phyloP scores from a whole-genome alignment of 2,888 invertebrate genomes.

The Trachelus iudaicus region DNA sequence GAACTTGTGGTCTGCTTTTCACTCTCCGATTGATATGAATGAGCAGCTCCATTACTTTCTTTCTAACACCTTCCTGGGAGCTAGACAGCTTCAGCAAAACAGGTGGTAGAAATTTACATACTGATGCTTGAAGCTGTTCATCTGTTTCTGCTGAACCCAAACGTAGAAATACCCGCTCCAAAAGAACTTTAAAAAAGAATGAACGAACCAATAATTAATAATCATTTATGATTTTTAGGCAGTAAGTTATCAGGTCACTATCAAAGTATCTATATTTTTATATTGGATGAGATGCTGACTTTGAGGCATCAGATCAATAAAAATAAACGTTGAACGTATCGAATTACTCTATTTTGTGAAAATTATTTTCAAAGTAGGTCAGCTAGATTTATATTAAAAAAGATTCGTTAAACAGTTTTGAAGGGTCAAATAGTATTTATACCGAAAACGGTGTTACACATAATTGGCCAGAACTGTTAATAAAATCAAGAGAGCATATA shows the following conservation, averaged over 20 bases:
- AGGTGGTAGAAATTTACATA: conserved; percentile 86
- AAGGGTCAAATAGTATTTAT: not conserved
- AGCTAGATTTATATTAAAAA: not conserved
- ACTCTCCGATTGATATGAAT: conserved; percentile 92
- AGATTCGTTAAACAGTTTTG: not conserved
- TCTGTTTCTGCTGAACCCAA: conserved; percentile 91
- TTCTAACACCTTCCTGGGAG: conserved; percentile 83
- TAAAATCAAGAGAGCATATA: not conserved
- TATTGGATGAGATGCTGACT: not conserved
- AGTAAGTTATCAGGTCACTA: not conserved
- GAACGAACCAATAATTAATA: conserved; percentile 3
- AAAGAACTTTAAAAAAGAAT: conserved; percentile 72
- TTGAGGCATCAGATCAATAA: not conserved
- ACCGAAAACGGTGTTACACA: not conserved
- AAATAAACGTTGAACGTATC: not conserved
- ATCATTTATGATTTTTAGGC: not conserved
- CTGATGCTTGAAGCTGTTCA: conserved; percentile 85
- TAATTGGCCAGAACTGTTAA: not conserved
- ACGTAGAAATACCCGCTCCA: conserved; percentile 90
- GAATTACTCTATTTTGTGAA: not conserved
- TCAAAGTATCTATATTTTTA: not conserved
- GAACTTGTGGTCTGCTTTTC: conserved; percentile 84
- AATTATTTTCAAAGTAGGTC: not conserved
- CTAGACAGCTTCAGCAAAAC: conserved; percentile 92
- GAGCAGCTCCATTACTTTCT: conserved; percentile 91